phyloP scores from a whole-genome alignment of 30 jellyfish, hydroid and myxozoan species.

The Sanderia malayensis region DNA sequence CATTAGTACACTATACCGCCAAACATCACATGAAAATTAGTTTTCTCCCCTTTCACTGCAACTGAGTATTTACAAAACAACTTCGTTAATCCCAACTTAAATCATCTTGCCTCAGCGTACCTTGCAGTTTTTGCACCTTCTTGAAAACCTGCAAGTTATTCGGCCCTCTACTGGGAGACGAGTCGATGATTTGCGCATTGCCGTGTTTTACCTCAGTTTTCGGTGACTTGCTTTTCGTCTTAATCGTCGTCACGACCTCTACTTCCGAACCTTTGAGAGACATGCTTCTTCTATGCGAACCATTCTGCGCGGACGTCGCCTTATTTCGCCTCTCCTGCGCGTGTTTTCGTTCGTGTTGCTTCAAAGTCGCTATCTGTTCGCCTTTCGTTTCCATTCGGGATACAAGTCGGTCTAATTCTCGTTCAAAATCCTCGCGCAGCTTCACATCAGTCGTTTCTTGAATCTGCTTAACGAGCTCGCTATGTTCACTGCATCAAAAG shows the following conservation, averaged over 20 bases:
- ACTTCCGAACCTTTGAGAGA: constrained; percentile 72
- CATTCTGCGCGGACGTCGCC: constrained; percentile 18
- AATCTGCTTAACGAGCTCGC: constrained; percentile 72
- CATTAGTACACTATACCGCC: no score
- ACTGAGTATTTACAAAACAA: no score
- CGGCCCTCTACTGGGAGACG: constrained; percentile 21
- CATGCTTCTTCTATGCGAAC: constrained; percentile 28
- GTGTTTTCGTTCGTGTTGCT: constrained; percentile 68
- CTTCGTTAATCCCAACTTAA: constrained; percentile 91
- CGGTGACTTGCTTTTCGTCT: constrained; percentile 57
- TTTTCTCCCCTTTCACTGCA: no score
- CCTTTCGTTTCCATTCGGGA: constrained; percentile 91
- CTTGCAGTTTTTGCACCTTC: constrained; percentile 74
- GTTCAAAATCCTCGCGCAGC: constrained; percentile 55
- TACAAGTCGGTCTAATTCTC: constrained; percentile 74
- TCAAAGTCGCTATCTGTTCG: constrained; percentile 73
- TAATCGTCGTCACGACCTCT: constrained; percentile 82
- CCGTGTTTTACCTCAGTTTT: constrained; percentile 4
- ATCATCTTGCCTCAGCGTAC: constrained; percentile 83
- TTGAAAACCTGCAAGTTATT: constrained; percentile 55
- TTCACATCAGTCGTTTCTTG: constrained; percentile 59
- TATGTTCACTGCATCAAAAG: constrained; percentile 88
- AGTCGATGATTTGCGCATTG: constrained; percentile 26
- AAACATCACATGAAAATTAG: no score
- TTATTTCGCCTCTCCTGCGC: constrained; percentile 15